These are phyloP conservation scores for Gadus chalcogrammus DNA, from an alignment of 2,113 vertebrate genomes.

Conservation along the genomic window DNA sequence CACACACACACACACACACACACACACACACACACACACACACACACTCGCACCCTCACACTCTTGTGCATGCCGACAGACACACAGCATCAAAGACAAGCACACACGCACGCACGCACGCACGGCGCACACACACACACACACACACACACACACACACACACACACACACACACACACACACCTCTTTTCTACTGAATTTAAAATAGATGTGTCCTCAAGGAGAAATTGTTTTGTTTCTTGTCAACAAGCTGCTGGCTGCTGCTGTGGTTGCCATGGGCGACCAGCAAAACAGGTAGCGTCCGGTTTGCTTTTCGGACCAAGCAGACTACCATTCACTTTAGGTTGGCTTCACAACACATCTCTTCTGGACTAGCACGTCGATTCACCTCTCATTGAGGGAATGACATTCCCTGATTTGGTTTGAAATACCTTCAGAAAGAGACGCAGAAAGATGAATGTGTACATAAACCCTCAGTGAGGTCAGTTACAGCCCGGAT, in stretches of 20 bases:
- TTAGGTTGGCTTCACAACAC: slow-evolving; percentile 33
- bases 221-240: no score
- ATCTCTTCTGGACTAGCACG: not conserved
- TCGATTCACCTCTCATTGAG: slow-evolving; percentile 24
- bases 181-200: no score
- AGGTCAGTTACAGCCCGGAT: not conserved
- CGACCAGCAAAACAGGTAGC: no score
- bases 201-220: no score
- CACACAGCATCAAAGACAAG: not conserved
- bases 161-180: not conserved
- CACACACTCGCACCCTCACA: not conserved
- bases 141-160: not conserved
- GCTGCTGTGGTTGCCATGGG: no score
- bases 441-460: slow-evolving; percentile 45
- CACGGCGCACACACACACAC: no score
- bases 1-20: not conserved
- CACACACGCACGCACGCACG: no score
- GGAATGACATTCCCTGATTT: slow-evolving; percentile 42
- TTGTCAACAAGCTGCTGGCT: no score
- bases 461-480: not conserved
- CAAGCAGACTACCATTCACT: not conserved
- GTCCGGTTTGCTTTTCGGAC: no score
- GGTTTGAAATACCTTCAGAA: slow-evolving; percentile 38
- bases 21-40: no score
- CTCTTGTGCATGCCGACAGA: slow-evolving; percentile 5